A percentile compares a stretch with the other conserved stretches of the same genome.
These are phyloP conservation scores for Odontesthes bonariensis DNA, from an alignment of 2,113 vertebrate genomes.

Conservation along the genomic window DNA sequence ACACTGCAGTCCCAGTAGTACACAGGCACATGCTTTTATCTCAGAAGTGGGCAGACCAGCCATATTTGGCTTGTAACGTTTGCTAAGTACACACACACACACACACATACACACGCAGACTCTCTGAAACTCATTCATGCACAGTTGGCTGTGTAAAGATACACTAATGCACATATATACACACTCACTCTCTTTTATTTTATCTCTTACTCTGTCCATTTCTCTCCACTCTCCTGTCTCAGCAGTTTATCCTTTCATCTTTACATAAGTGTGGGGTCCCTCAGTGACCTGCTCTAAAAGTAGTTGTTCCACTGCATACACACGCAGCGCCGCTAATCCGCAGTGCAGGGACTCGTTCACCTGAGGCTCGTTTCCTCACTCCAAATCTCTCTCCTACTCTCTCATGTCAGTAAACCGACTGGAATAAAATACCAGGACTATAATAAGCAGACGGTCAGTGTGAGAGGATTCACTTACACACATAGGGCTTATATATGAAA, in stretches of 20 bases:
- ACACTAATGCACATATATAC: constrained; percentile 28
- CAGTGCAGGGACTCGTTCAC: constrained; percentile 49
- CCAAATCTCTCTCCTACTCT: constrained; percentile 25
- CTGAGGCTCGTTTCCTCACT: constrained; percentile 36
- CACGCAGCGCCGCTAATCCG: constrained; percentile 32
- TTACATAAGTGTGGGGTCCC: constrained; percentile 66
- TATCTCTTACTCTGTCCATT: constrained; percentile 61
- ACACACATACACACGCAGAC: neutral
- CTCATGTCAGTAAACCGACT: constrained; percentile 27
- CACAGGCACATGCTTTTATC: constrained; percentile 77
- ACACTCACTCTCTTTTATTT: constrained; percentile 17
- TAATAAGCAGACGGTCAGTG: constrained; percentile 27
- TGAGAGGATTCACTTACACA: constrained; percentile 5
- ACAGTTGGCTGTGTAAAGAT: constrained; percentile 33
- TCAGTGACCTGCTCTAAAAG: constrained; percentile 52
- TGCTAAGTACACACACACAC: constrained; percentile 27
- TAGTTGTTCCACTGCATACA: constrained; percentile 32
- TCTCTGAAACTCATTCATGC: constrained; percentile 16
- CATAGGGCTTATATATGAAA: constrained; percentile 32
- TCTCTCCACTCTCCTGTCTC: constrained; percentile 61
- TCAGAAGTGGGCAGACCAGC: constrained; percentile 66
- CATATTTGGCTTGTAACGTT: constrained; percentile 77
- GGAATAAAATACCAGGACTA: constrained; percentile 43
- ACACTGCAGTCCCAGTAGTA: constrained; percentile 68
- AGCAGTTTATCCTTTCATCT: constrained; percentile 76